Base-by-base conservation (phyloP, 1,140 invertebrate genomes). In the Venustaconcha ellipsiformis region DNA sequence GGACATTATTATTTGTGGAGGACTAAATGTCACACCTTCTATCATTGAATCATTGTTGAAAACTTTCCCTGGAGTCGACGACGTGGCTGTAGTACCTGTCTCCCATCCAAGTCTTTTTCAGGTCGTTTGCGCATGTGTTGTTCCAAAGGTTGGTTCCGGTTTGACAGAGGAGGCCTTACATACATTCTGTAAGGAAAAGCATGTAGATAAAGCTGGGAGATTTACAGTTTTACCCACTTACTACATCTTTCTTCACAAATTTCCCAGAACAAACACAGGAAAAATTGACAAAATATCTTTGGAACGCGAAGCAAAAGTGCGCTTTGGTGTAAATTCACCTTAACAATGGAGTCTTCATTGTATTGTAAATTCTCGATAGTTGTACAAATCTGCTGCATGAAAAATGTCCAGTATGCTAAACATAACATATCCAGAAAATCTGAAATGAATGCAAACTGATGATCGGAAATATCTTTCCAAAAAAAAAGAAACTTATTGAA, bases 1-100 rank as follows among this genome's bases (percentile, higher is more conserved):
- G 11, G 60, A 78, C 63, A 70, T 76, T 14, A 78, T 81, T n/a
- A 68, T 75, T 6, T 65, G 68, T 14, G 74, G 73, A 17, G 74
- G 67, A 17, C 57, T 58, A n/a, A 69, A 69, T 14, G 56, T 76
- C 2, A 17, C 60, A 23, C 78, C 78, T 12, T 66, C 57, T 14
- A 65, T 64, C 18, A n/a, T 79, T 1, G 73, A 79, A 60, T 57
- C 23, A 4, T 64, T 59, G 3, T 55, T 74, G 8, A 67, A 60
- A n/a, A 59, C 37, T 37, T 67, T 23, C 57, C 72, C 72, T 18
- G 64, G 64, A n/a, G 66, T 74, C 12, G 72, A 48, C 17, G 62
- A 20, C 18, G 72, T 68, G 13, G 66, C 56, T 23, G 13, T 74
- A 15, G 72, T 74, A 48, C 72, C 72, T 14, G 26, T 68, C 14